Conservation (phyloP, 1,140 invertebrate species). For the Bombus vancouverensis region DNA sequence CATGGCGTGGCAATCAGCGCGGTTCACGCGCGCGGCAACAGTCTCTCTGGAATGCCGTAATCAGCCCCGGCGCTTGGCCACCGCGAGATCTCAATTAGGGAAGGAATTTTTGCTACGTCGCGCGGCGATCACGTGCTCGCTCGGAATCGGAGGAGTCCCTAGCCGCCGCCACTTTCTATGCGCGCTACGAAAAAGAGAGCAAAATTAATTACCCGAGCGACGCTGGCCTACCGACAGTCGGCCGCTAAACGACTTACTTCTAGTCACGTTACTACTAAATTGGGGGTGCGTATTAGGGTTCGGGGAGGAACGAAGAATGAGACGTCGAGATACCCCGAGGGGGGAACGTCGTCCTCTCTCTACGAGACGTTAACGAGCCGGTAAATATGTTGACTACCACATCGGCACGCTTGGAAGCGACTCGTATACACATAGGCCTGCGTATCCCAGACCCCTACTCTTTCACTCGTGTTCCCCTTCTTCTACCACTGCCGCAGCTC, state of each 20-base stretch:
- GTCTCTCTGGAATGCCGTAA: constrained; percentile 34
- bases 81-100: constrained; percentile 40
- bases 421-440: constrained; percentile 40
- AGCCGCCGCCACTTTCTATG: neutral
- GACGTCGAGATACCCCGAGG: constrained; percentile 49
- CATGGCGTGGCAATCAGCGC: constrained; percentile 10
- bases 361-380: constrained; percentile 82
- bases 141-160: neutral
- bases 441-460: constrained; percentile 18
- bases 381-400: constrained; percentile 83
- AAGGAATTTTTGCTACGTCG: constrained; percentile 36
- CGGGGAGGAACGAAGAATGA: constrained; percentile 60
- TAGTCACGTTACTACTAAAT: constrained; percentile 48
- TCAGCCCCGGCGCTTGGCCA: constrained; percentile 27
- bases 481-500: constrained; percentile 19
- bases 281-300: constrained; percentile 62
- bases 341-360: constrained; percentile 68
- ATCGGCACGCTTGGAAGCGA: constrained; percentile 69
- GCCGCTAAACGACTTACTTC: constrained; percentile 47
- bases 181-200: constrained; percentile 6
- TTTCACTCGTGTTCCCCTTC: constrained; percentile 11
- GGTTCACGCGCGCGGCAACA: constrained; percentile 15
- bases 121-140: neutral
- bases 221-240: neutral
- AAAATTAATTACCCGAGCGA: constrained; percentile 40